Evolutionary conservation across 2,888 invertebrate species (phyloP), one percentile per base, ranked within the genome.

Genomic region (Urechis unicinctus): DNA sequence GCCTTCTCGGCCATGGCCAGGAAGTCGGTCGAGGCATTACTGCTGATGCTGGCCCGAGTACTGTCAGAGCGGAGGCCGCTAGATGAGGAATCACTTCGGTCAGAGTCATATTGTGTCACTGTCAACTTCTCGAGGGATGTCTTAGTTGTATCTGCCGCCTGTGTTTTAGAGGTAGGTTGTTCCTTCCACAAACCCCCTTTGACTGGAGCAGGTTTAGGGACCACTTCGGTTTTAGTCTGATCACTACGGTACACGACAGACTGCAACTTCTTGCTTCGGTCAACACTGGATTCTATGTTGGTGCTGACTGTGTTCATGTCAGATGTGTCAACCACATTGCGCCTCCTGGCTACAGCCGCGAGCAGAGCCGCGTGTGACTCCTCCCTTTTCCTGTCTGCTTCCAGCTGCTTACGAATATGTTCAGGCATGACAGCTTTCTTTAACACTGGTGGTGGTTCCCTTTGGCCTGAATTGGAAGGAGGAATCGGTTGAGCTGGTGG

Each of bases 211-310:
- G 56, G 22, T 24, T 9, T 36, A 31, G 2, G 17, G 29, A 2
- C 25, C 52, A 41, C 30, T 1, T 55, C 58, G 29, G 42, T 42
- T 22, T 58, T 58, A 2, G 30, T 43, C n/a, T 56, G 31, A 31
- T 58, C 57, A 2, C 52, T 51, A 24, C 52, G 45, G 28, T 57
- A 59, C 31, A 57, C 46, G 17, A 68, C 68, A 6, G 69, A 67
- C 56, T 74, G 74, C 17, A 74, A 59, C 56, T 73, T 72, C 62
- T 71, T 72, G 21, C 66, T 68, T 55, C 69, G 69, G 54, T 71
- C 66, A 21, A 74, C 60, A 44, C 64, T 62, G 36, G 65, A 63
- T 58, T 74, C 74, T 29, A 74, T 73, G 36, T 62, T 63, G n/a
- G 69, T 66, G 25, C 72, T 68, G 45, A 73, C 65, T 13, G 61